phyloP scores from a whole-genome alignment of 2,888 invertebrate genomes.

The Pollenia griseotomentosa region DNA sequence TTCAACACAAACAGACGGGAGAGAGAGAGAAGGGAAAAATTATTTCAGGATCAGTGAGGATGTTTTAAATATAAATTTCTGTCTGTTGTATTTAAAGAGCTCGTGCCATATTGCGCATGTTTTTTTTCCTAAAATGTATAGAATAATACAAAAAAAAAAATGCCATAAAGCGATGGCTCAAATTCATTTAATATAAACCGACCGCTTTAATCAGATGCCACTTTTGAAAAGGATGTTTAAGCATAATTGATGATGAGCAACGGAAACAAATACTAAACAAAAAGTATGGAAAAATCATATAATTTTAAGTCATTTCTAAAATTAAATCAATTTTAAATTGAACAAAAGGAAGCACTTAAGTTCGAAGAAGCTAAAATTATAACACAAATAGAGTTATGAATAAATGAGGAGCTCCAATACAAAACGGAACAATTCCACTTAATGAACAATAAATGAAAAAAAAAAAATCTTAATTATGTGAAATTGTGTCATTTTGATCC shows the following conservation, averaged over 20 bases:
- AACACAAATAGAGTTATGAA: background rate
- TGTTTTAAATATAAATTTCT: conserved; percentile 2
- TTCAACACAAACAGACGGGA: conserved; percentile 26
- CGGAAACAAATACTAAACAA: conserved; percentile 9
- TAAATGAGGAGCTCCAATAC: too few relatives aligned
- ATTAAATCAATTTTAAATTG: background rate
- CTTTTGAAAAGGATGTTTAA: conserved; percentile 13
- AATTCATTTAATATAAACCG: background rate
- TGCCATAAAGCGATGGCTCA: background rate
- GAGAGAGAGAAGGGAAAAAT: background rate
- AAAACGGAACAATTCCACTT: too few relatives aligned
- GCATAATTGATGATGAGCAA: conserved; percentile 61
- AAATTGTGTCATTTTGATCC: too few relatives aligned
- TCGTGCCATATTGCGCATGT: conserved; percentile 74
- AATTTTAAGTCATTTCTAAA: conserved; percentile 8
- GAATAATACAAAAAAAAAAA: conserved; percentile 13
- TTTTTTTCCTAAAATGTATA: conserved; percentile 36
- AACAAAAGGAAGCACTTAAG: background rate
- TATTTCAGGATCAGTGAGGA: conserved; percentile 33
- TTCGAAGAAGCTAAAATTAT: background rate
- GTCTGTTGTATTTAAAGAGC: conserved; percentile 58
- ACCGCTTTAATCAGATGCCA: background rate
- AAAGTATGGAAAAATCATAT: conserved; percentile 16
- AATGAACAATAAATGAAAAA: too few relatives aligned
- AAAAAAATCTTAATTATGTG: too few relatives aligned